These are phyloP conservation scores for Boloria selene DNA, from an alignment of 2,888 invertebrate species.

Conservation along the genomic window DNA sequence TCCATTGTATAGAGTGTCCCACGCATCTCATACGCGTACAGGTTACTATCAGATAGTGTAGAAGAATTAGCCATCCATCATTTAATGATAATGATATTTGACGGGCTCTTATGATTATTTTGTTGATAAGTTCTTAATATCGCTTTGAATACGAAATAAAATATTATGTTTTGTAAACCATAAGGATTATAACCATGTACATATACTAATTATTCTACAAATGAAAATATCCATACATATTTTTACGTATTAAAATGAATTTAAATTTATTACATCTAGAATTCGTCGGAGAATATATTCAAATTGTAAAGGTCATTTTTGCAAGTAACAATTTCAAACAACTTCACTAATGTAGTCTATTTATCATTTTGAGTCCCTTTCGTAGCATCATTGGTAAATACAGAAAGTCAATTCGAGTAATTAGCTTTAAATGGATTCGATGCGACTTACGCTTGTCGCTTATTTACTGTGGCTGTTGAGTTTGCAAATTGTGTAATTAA, in stretches of 20 bases:
- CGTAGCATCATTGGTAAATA: constrained; percentile 10
- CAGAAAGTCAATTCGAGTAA: constrained; percentile 15
- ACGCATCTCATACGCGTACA: constrained; percentile 63
- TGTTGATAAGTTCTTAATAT: constrained; percentile 54
- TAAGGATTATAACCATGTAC: not conserved
- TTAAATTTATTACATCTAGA: constrained; percentile 5
- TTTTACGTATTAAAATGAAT: no score
- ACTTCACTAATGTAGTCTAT: no score
- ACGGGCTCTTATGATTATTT: constrained; percentile 69
- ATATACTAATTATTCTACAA: not conserved
- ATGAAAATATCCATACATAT: no score
- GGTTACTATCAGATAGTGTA: constrained; percentile 67
- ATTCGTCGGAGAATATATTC: not conserved
- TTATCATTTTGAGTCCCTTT: not conserved
- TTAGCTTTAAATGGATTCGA: constrained; percentile 30
- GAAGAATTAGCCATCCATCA: constrained; percentile 76
- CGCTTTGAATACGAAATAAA: constrained; percentile 15
- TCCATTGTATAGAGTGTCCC: constrained; percentile 74
- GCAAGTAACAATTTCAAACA: no score
- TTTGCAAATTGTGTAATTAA: constrained; percentile 26
- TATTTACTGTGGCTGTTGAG: constrained; percentile 12
- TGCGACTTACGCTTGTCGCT: constrained; percentile 24
- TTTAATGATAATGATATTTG: constrained; percentile 76
- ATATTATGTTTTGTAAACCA: not conserved
- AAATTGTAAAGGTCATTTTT: no score